Base-by-base conservation (phyloP, 2,888 invertebrate species). In the Parnassius smintheus region DNA sequence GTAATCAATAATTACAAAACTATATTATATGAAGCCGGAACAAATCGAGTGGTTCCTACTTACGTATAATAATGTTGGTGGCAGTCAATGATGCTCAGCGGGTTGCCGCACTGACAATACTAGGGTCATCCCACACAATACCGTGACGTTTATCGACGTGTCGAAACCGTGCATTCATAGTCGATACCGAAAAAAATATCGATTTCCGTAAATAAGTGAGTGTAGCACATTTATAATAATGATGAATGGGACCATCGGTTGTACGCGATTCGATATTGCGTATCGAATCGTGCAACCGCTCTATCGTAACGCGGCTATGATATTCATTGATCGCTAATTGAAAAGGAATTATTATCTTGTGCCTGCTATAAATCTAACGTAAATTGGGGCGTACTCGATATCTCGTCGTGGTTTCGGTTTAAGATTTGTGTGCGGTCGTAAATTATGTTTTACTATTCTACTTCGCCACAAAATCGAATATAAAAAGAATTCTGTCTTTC, bases 191-290 rank as follows among this genome's bases (percentile, higher is more conserved):
- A 91, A 91, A 91, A 91, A 91, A 91, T 89, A 91, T 90, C 91
- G 91, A 91, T 91, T 91, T 91, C 91, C 91, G 91, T 91, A 91
- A 91, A 91, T 91, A 91, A 91, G 90, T 82, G 90, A 91, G 88
- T 90, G 91, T 87, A 80, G 85, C 88, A 88, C 91, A 91, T 91
- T 91, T 88, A 90, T 91, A 90, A 91, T 91, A 91, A 88, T 90
- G 91, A 91, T 91, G 91, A 91, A 91, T 91, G 88, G 88, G 77
- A 75, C 77, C 82, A 84, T 85, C 85, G 85, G 83, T 81, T 83
- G 81, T 78, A 76, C 79, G 77, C 75, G 72, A 75, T 78, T 83
- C 88, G 87, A 87, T 88, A 86, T 85, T 81, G 86, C 91, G 88
- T 86, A 78, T 80, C 88, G 77, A 88, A 91, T 90, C 83, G 83